Base-by-base conservation (phyloP, 1,140 invertebrate genomes). In the Drosophila malerkotliana region DNA sequence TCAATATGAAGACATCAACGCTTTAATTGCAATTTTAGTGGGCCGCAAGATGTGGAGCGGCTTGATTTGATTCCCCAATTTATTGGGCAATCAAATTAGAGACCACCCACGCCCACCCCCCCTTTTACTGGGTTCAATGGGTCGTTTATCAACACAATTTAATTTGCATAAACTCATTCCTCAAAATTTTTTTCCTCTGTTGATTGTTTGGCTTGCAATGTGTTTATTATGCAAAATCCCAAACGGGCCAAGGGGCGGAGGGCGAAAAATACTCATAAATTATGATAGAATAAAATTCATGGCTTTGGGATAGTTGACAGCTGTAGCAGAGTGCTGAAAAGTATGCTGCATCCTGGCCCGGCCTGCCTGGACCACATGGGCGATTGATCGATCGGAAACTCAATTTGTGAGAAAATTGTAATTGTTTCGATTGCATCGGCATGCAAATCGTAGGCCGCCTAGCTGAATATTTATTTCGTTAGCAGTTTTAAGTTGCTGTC, bases 1-100 rank as follows among this genome's bases (percentile, higher is more conserved):
- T 74, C 78, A 81, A 82, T 85, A 85, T 82, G 51, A 66, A 62
- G 66, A 53, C 71, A 82, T 85, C 41, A 88, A 61, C 52, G 59
- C 72, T 82, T 82, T 85, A 88, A 85, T 85, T 82, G 79, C 45
- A 47, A 24, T 45, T 69, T 67, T 47, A 55, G 54, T 53, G 58
- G 58, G 10, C 24, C 14, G 28, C 28, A 8, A 12, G 49, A 9
- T 18, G 14, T 52, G 48, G 64, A 69, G 14, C 8, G 67, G n/a
- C 30, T 10, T 49, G 44, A 69, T 48, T 69, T 32, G 63, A 69
- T 69, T 57, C 26, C 1, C 10, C 32, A 69, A 72, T 72, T 72
- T 72, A 72, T 72, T 47, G 68, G 37, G 68, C 47, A 72, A 72
- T 60, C 55, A 72, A 72, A 72, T 72, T 72, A 72, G 37, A 53